These are phyloP conservation scores for Sphaeridia pumilis DNA, from an alignment of 2,888 invertebrate species.

Conservation along the genomic window DNA sequence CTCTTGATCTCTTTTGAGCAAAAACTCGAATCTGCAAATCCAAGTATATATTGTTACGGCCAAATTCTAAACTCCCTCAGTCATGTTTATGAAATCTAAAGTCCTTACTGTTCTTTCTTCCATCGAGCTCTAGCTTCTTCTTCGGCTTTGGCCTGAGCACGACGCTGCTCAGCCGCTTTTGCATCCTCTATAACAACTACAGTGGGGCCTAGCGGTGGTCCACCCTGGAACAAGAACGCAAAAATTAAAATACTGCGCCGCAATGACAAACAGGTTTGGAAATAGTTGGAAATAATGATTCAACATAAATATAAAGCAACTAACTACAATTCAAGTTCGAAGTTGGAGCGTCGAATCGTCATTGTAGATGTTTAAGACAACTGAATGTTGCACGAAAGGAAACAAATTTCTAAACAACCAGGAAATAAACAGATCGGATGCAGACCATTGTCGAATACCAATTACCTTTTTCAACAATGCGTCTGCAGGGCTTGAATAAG, in stretches of 20 bases:
- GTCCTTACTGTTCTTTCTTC: conserved; percentile 35
- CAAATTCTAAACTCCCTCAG: no score
- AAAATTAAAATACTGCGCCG: no score
- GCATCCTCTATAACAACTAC: conserved; percentile 28
- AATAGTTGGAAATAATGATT: no score
- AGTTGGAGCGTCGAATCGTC: no score
- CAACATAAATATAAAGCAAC: no score
- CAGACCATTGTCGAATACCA: neutral
- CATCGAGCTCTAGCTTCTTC: conserved; percentile 33
- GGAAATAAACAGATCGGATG: no score
- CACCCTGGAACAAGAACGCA: no score
- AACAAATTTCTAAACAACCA: neutral
- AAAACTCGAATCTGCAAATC: conserved; percentile 28
- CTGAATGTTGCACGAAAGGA: no score
- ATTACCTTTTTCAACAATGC: conserved; percentile 9
- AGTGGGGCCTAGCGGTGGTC: neutral
- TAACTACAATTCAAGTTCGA: no score
- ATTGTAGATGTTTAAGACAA: no score
- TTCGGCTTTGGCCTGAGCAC: conserved; percentile 30
- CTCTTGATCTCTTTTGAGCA: conserved; percentile 33
- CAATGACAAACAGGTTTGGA: no score
- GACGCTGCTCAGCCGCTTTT: conserved; percentile 28
- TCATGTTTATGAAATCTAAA: neutral
- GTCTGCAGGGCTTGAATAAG: neutral
- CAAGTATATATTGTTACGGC: neutral